Base-by-base conservation (phyloP, 2,797 vertebrate genomes). In the Tokudaia muenninki region DNA sequence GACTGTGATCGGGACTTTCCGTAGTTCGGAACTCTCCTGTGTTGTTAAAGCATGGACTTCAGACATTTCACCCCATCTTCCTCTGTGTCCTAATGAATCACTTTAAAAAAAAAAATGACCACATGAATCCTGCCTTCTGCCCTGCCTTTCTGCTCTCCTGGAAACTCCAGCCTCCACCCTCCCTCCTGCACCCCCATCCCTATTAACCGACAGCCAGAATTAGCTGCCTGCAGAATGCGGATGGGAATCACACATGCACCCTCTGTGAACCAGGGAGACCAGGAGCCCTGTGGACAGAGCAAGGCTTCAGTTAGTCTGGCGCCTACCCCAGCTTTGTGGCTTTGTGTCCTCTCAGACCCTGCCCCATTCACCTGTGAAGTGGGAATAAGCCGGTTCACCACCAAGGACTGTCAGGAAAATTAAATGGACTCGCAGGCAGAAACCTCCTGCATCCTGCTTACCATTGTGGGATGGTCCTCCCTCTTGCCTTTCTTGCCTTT, bases 41-140 rank as follows among this genome's bases (percentile, higher is more conserved):
- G 19, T 92, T 94, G 65, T 77, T 79, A 74, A 10, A 92, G 86
- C 24, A 12, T 94, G 87, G 47, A 50, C 92, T 94, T 89, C 79
- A 26, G 87, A 97, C 91, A 78, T 91, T 90, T 96, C 44, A 90
- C 74, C 72, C 6, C 44, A 87, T 78, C 61, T 4, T 44, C 44
- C 67, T 67, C 41, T 14, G n/a, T 55, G 57, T 95, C 80, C 95
- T 82, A 81, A 70, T 97, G 96, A 97, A 96, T 98, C 96, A 96
- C 19, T 87, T 65, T 87, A 44, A 37, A 44, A 4, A 59, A 59
- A 12, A 19, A 37, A 22, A 59, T 24, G 0, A 41, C 52, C 34
- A 12, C 59, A 4, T 83, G 59, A 75, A 94, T 96, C 95, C 83
- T 97, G 82, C 72, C 82, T 87, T 90, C 74, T 94, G 16, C 92